A percentile compares a stretch with the other conserved stretches of the same genome.
Conservation (phyloP, 2,113 vertebrate species). For the Seriola dumerili region DNA sequence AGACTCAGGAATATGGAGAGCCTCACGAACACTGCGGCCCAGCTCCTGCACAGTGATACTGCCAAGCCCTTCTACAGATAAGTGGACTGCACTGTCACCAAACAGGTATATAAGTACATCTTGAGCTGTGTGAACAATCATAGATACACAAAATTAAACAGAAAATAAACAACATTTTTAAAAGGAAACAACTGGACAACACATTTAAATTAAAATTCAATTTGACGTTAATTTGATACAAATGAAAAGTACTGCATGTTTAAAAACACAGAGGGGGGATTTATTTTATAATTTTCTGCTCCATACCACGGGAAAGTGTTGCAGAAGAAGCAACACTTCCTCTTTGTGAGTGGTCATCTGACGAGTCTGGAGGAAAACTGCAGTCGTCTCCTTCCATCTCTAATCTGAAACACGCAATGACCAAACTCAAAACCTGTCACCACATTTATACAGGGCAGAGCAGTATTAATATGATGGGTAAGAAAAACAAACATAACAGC, state of each 20-base stretch:
- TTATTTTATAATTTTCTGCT: neutral
- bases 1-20: constrained; percentile 86
- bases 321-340: constrained; percentile 91
- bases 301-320: constrained; percentile 86
- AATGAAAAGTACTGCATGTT: neutral
- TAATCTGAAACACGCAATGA: constrained; percentile 55
- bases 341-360: constrained; percentile 85
- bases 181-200: neutral
- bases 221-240: neutral
- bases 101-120: constrained; percentile 90
- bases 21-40: constrained; percentile 85
- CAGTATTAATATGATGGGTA: too few species aligned
- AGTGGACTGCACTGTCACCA: constrained; percentile 86
- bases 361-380: constrained; percentile 78
- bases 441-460: neutral
- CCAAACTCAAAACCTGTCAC: constrained; percentile 2
- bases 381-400: constrained; percentile 90
- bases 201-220: neutral
- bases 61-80: constrained; percentile 86
- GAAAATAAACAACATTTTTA: neutral
- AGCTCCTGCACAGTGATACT: constrained; percentile 87
- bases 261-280: neutral
- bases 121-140: constrained; percentile 77
- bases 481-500: too few species aligned
- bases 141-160: neutral